Conservation (phyloP, 2,113 vertebrate species). For the Tragelaphus imberbis region DNA sequence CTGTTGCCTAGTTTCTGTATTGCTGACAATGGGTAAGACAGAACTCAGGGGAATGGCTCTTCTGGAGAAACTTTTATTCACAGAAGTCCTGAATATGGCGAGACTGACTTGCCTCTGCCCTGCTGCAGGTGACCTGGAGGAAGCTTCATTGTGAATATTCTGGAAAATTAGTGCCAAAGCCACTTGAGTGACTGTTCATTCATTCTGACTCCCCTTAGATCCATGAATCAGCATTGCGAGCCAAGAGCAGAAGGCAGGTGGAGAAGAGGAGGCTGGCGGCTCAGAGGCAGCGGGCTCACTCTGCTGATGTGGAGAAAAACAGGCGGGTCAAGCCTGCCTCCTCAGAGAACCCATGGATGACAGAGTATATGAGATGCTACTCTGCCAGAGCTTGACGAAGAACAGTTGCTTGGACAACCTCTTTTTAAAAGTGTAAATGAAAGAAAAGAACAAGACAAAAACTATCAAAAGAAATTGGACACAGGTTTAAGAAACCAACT, state of each 20-base stretch:
- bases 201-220: slow-evolving; percentile 80
- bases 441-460: background rate
- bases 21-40: background rate
- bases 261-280: slow-evolving; percentile 84
- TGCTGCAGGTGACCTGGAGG: background rate
- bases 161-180: background rate
- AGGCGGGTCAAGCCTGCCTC: slow-evolving; percentile 74
- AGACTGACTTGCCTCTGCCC: background rate
- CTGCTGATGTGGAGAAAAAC: slow-evolving; percentile 80
- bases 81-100: background rate
- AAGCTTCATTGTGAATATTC: too few relatives aligned
- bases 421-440: background rate
- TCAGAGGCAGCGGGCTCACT: slow-evolving; percentile 82
- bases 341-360: slow-evolving; percentile 92
- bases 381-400: slow-evolving; percentile 84
- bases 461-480: slow-evolving; percentile 44
- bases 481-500: slow-evolving; percentile 66
- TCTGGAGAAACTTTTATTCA: background rate
- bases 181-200: background rate
- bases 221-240: slow-evolving; percentile 91
- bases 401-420: background rate
- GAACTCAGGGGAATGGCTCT: background rate
- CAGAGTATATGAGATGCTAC: slow-evolving; percentile 97
- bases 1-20: background rate
- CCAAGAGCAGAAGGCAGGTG: slow-evolving; percentile 90